Evolutionary conservation across 2,888 invertebrate genomes (phyloP).

Genomic region (Drosophila eohydei): DNA sequence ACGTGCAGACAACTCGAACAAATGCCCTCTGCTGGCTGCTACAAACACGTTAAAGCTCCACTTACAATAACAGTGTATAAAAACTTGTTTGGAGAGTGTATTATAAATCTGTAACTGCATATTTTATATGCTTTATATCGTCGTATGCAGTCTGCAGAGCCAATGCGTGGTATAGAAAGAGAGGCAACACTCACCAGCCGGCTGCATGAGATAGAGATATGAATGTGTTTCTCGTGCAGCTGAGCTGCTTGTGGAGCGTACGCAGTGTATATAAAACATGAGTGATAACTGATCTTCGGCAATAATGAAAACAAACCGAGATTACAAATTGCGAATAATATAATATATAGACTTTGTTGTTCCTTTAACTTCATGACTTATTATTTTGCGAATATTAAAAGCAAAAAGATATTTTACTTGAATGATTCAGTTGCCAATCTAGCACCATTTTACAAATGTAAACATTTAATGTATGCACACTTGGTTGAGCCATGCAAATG

Average conservation of each 20-base stretch:
- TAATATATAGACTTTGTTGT: neutral
- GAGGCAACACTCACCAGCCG: neutral
- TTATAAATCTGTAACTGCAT: neutral
- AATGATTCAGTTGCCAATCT: neutral
- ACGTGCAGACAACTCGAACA: neutral
- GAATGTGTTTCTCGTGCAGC: slow-evolving; percentile 5
- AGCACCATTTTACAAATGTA: neutral
- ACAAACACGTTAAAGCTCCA: neutral
- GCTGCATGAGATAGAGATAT: slow-evolving; percentile 17
- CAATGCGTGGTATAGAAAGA: slow-evolving; percentile 3
- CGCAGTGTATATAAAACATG: neutral
- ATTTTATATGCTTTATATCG: neutral
- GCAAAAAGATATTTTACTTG: neutral
- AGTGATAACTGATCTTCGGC: slow-evolving; percentile 13
- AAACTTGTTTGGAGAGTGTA: slow-evolving; percentile 4
- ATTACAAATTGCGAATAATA: neutral
- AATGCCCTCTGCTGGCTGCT: neutral
- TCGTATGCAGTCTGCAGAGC: neutral
- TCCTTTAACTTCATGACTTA: neutral
- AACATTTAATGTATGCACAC: neutral
- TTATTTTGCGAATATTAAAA: neutral
- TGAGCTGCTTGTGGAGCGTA: neutral
- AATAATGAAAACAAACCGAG: slow-evolving; percentile 1
- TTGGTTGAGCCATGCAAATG: neutral
- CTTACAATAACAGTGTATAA: neutral